Percentiles rank a stretch among this genome's conserved stretches.
Conservation (phyloP, 2,888 invertebrate species). For the Dynastes grantii region DNA sequence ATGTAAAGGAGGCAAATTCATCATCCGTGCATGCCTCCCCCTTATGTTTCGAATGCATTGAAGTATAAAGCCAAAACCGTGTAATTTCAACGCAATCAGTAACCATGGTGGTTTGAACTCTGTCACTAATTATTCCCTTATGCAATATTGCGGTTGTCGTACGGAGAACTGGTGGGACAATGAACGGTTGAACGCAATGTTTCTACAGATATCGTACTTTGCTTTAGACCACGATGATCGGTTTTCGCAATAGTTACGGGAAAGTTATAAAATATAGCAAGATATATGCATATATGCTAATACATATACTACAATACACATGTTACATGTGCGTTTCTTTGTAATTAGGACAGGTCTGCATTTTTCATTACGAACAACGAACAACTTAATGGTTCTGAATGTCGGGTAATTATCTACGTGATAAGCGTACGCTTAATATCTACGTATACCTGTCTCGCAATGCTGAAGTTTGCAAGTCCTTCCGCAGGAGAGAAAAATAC, state of each 20-base stretch:
- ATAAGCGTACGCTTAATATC: too few relatives aligned
- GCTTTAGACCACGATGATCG: constrained; percentile 21
- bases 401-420: too few relatives aligned
- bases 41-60: constrained; percentile 54
- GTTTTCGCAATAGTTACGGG: not conserved
- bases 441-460: too few relatives aligned
- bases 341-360: too few relatives aligned
- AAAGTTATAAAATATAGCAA: not conserved
- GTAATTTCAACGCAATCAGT: constrained; percentile 58
- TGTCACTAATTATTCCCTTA: constrained; percentile 55
- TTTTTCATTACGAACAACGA: too few relatives aligned
- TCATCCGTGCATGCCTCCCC: constrained; percentile 37
- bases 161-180: constrained; percentile 18
- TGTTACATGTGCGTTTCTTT: too few relatives aligned
- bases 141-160: constrained; percentile 47
- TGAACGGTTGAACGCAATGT: constrained; percentile 18
- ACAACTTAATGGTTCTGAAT: too few relatives aligned
- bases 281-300: too few relatives aligned
- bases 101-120: constrained; percentile 53
- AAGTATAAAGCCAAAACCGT: constrained; percentile 56
- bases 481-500: too few relatives aligned
- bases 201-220: constrained; percentile 21
- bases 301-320: too few relatives aligned
- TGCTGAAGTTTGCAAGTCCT: too few relatives aligned
- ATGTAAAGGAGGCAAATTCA: constrained; percentile 34